Conservation (phyloP, 2,797 vertebrate species). For the Enteromius paludinosus region DNA sequence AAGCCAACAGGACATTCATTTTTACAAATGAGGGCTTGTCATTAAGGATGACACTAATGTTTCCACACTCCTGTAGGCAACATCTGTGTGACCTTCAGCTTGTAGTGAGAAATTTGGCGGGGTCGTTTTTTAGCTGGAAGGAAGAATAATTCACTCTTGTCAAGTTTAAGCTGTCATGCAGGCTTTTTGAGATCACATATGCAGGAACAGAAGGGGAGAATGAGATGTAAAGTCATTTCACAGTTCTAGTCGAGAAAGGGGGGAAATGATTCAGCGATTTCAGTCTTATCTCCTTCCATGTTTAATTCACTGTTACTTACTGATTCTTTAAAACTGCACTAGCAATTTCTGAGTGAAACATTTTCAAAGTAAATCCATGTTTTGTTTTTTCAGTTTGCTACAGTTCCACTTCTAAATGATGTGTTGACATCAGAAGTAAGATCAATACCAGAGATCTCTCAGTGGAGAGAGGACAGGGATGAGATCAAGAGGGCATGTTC, state of each 20-base stretch:
- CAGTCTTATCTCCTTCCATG: background rate
- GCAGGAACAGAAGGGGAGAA: background rate
- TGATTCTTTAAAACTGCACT: background rate
- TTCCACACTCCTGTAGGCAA: conserved; percentile 5
- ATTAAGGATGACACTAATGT: background rate
- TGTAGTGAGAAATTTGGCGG: background rate
- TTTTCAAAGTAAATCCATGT: background rate
- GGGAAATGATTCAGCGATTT: background rate
- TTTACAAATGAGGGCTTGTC: background rate
- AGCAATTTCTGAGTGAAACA: no score
- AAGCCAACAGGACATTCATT: background rate
- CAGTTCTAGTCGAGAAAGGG: background rate
- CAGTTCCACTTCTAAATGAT: background rate
- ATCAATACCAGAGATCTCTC: background rate
- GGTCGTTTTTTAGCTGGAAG: conserved; percentile 3
- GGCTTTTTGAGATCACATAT: background rate
- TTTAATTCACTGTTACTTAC: background rate
- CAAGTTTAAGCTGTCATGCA: background rate
- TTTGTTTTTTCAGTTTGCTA: background rate
- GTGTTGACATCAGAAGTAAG: background rate
- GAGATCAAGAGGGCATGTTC: background rate
- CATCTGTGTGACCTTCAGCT: background rate
- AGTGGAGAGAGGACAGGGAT: background rate
- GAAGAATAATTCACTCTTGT: conserved; percentile 6
- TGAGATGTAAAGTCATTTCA: background rate